A percentile compares a stretch with the other conserved stretches of the same genome.
Evolutionary conservation across 2,888 invertebrate genomes (phyloP).

Genomic region (Pharmacophagus antenor): DNA sequence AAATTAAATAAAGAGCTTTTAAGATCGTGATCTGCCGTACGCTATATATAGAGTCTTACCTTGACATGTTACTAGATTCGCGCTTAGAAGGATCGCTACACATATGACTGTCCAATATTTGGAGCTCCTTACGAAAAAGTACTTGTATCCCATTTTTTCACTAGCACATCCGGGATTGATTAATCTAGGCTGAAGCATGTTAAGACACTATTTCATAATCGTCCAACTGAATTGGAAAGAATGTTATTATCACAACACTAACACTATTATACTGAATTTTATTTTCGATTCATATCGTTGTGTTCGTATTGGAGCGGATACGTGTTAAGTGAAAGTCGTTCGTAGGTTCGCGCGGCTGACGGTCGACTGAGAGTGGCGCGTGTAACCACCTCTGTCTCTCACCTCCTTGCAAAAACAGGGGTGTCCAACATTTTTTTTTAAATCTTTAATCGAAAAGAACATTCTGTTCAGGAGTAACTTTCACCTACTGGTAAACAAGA

Average conservation of each 20-base stretch:
- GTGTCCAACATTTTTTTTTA: slow-evolving; percentile 35
- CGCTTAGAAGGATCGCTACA: slow-evolving; percentile 47
- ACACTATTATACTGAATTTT: slow-evolving; percentile 33
- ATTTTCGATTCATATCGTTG: slow-evolving; percentile 38
- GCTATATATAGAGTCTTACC: slow-evolving; percentile 52
- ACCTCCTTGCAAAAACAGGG: slow-evolving; percentile 41
- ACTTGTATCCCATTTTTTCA: slow-evolving; percentile 50
- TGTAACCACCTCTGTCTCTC: slow-evolving; percentile 49
- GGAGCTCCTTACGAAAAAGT: slow-evolving; percentile 37
- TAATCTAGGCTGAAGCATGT: slow-evolving; percentile 73
- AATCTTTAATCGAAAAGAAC: no score
- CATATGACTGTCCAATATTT: slow-evolving; percentile 41
- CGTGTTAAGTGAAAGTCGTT: slow-evolving; percentile 43
- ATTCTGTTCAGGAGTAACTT: no score
- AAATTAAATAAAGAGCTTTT: slow-evolving; percentile 32
- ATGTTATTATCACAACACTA: slow-evolving; percentile 48
- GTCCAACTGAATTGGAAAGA: slow-evolving; percentile 30
- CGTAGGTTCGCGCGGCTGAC: slow-evolving; percentile 49
- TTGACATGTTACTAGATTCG: slow-evolving; percentile 65
- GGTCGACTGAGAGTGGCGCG: slow-evolving; percentile 56
- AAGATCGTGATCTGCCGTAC: slow-evolving; percentile 18
- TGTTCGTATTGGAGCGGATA: slow-evolving; percentile 33
- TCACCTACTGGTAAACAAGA: no score
- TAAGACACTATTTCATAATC: slow-evolving; percentile 52
- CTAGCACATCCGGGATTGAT: slow-evolving; percentile 52